Evolutionary conservation across 2,113 vertebrate species (phyloP).

Genomic region (Vimba vimba): DNA sequence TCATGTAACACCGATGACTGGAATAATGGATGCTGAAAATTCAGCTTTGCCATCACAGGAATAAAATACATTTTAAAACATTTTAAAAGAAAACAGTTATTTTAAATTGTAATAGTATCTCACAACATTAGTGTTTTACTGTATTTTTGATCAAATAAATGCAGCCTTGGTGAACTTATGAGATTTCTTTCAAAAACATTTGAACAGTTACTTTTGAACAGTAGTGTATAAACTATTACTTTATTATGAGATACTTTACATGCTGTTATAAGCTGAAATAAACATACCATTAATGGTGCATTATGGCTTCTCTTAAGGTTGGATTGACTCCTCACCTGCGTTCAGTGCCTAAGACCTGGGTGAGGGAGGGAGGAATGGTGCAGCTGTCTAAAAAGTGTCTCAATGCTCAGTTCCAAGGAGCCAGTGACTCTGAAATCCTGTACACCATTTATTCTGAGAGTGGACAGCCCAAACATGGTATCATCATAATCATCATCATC

Average conservation of each 20-base stretch:
- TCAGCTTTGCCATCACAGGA: no score
- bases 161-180: not conserved
- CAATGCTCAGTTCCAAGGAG: slow-evolving; percentile 73
- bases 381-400: slow-evolving; percentile 87
- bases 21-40: no score
- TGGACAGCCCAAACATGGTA: slow-evolving; percentile 84
- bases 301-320: slow-evolving; percentile 65
- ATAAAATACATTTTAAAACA: no score
- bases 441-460: slow-evolving; percentile 78
- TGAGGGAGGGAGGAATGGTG: slow-evolving; percentile 91
- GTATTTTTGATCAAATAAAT: not conserved
- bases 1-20: no score
- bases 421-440: slow-evolving; percentile 77
- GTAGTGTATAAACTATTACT: not conserved
- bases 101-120: no score
- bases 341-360: slow-evolving; percentile 85
- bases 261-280: not conserved
- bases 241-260: not conserved
- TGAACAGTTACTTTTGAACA: not conserved
- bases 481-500: not conserved
- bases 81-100: no score
- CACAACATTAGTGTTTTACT: not conserved
- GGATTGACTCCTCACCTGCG: slow-evolving; percentile 69
- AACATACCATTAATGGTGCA: not conserved
- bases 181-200: not conserved